phyloP scores from a whole-genome alignment of 2,888 invertebrate species.

The Drosophila tripunctata region DNA sequence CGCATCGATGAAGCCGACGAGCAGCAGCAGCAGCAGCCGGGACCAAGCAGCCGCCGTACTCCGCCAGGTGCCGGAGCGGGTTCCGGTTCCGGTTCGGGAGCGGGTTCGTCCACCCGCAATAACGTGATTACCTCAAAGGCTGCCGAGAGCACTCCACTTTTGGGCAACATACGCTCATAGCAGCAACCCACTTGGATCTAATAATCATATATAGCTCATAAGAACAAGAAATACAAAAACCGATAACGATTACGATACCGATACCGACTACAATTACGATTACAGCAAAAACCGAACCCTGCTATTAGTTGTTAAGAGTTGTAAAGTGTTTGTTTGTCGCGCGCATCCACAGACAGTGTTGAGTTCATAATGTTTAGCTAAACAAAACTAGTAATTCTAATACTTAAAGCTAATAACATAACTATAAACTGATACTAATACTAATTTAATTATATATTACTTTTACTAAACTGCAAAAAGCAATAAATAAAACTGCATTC shows the following conservation, averaged over 20 bases:
- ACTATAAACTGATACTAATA: too few relatives aligned
- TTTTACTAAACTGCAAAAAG: too few relatives aligned
- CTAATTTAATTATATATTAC: too few relatives aligned
- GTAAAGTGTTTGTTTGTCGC: too few relatives aligned
- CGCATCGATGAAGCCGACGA: slow-evolving; percentile 63
- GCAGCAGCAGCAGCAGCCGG: slow-evolving; percentile 67
- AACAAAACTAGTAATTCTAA: too few relatives aligned
- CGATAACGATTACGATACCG: background rate
- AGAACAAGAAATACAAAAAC: background rate
- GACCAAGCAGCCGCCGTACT: slow-evolving; percentile 60
- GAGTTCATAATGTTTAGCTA: too few relatives aligned
- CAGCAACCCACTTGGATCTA: slow-evolving; percentile 84
- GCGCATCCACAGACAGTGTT: too few relatives aligned
- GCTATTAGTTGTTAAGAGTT: too few relatives aligned
- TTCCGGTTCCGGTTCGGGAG: slow-evolving; percentile 9
- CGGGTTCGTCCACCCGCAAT: slow-evolving; percentile 44
- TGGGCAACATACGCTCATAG: slow-evolving; percentile 83
- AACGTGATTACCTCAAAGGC: slow-evolving; percentile 80
- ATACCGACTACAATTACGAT: background rate
- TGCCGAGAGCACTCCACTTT: slow-evolving; percentile 83
- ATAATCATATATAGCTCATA: slow-evolving; percentile 55
- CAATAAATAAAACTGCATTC: too few relatives aligned
- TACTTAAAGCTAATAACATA: too few relatives aligned
- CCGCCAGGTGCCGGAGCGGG: background rate
- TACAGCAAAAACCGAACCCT: background rate